Base-by-base conservation (phyloP, 2,113 vertebrate species). In the Plecturocebus donacophilus region DNA sequence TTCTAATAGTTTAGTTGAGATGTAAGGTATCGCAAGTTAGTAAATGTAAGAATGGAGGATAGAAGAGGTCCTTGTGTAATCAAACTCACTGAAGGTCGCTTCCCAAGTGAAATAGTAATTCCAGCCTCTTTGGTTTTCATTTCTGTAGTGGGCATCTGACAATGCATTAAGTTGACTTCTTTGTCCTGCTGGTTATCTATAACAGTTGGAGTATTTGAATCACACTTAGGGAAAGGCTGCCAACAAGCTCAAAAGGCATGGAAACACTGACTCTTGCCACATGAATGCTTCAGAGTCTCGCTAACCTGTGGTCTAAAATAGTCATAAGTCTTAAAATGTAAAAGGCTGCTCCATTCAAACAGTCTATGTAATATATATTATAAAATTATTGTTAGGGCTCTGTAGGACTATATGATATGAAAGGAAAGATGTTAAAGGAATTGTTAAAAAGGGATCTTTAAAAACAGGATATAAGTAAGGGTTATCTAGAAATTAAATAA, bases 301-400 rank as follows among this genome's bases (percentile, higher is more conserved):
- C n/a, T 87, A 42, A 70, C 21, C 32, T 54, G 42, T 71, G 17
- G 1, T 71, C 58, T 54, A 7, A 87, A 80, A 49, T 58, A 68
- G 12, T 77, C 93, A 0, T 54, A 14, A 38, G 52, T 89, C 77
- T 58, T 61, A 25, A 20, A 56, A 38, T 82, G 16, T 52, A 83
- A 64, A 70, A 68, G 16, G 25, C 76, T 40, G 14, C 27, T 49
- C 9, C 61, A 32, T 75, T 71, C 17, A 52, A 27, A 38, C 35
- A 6, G 27, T 64, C 30, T 64, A 2, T 64, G 32, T 92, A 93
- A 54, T 40, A 19, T 6, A 5, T 82, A 77, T 17, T 38, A 42
- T 90, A 73, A 90, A 94, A 93, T 85, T 49, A 13, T 38, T 87
- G 95, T 90, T 87, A 87, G 54, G n/a, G 3, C 3, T 91, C n/a